Evolutionary conservation across 2,113 vertebrate species (phyloP).

Genomic region (Hymenochirus boettgeri): DNA sequence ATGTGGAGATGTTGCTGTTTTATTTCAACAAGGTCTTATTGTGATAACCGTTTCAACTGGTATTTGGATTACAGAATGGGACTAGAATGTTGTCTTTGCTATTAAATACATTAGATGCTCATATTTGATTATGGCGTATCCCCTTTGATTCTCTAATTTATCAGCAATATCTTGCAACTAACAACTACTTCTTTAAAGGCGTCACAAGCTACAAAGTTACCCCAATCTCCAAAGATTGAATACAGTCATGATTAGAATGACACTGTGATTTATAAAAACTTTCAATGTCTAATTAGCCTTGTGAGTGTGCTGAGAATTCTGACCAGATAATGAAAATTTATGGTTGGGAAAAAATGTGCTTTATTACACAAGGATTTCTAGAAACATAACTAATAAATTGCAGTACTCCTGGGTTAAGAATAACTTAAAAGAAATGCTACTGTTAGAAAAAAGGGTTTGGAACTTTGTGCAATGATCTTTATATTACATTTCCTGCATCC

Average conservation of each 20-base stretch:
- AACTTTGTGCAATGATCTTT: too few relatives aligned
- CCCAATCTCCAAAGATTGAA: neutral
- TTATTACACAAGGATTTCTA: neutral
- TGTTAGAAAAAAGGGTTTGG: too few relatives aligned
- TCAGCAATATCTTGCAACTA: neutral
- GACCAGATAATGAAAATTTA: neutral
- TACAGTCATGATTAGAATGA: neutral
- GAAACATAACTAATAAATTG: neutral
- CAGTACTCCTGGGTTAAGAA: too few relatives aligned
- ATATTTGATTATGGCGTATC: neutral
- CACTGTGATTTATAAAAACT: neutral
- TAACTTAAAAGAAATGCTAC: too few relatives aligned
- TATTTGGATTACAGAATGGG: conserved; percentile 6
- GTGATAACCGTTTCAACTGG: conserved; percentile 30
- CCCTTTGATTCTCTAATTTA: conserved; percentile 9
- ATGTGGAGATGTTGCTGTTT: too few relatives aligned
- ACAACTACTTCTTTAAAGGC: neutral
- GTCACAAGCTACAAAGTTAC: neutral
- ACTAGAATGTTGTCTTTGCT: neutral
- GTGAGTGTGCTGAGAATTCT: neutral
- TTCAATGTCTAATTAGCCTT: neutral
- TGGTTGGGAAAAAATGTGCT: neutral
- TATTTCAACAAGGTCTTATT: too few relatives aligned
- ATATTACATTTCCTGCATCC: too few relatives aligned
- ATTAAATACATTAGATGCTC: neutral